Percentiles rank a stretch among this genome's conserved stretches.
Conservation (phyloP, 2,113 vertebrate species). For the Marmota flaviventris region DNA sequence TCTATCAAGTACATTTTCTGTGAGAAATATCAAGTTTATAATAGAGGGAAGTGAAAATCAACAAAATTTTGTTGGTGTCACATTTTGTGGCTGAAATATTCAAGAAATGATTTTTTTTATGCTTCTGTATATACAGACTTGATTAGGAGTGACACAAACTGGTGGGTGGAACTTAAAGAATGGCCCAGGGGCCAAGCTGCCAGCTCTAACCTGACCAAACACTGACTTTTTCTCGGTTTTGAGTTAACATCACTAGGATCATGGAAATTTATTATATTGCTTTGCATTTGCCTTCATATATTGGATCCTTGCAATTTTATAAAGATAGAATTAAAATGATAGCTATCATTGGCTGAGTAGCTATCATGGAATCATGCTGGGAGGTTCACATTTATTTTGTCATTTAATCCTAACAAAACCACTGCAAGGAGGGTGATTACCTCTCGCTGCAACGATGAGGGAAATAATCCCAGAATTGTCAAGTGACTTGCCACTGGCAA, state of each 20-base stretch:
- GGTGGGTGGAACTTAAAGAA: background rate
- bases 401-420: background rate
- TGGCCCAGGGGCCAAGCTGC: background rate
- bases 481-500: background rate
- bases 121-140: background rate
- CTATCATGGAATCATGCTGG: background rate
- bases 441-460: background rate
- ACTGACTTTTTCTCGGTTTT: background rate
- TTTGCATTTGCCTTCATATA: background rate
- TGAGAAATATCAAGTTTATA: conserved; percentile 66
- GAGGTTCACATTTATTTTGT: background rate
- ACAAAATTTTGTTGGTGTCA: conserved; percentile 53
- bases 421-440: background rate
- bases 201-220: background rate
- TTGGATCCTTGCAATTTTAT: background rate
- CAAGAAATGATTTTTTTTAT: background rate
- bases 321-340: conserved; percentile 15
- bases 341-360: background rate
- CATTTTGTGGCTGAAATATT: conserved; percentile 58
- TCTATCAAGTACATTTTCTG: conserved; percentile 67
- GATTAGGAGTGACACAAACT: background rate
- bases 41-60: conserved; percentile 44
- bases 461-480: background rate
- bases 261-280: background rate
- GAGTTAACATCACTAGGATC: background rate